phyloP scores from a whole-genome alignment of 1,140 invertebrate genomes.

The Adoxophyes honmai region DNA sequence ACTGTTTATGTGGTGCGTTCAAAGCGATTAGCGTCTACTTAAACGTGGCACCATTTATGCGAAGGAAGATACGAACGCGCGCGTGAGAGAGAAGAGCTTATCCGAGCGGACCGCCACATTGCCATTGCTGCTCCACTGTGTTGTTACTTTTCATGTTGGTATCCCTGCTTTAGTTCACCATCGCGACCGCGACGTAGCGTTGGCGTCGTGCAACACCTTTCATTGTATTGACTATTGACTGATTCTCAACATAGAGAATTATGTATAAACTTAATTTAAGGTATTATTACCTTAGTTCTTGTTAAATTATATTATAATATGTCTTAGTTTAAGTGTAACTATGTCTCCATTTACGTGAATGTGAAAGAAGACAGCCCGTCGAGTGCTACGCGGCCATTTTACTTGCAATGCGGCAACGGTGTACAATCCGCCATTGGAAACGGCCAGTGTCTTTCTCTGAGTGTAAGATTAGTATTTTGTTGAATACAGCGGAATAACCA shows the following conservation, averaged over 20 bases:
- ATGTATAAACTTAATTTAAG: slow-evolving; percentile 79
- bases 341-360: slow-evolving; percentile 73
- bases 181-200: slow-evolving; percentile 75
- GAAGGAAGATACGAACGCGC: slow-evolving; percentile 42
- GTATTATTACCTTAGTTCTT: slow-evolving; percentile 76
- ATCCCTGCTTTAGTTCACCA: slow-evolving; percentile 70
- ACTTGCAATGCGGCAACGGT: slow-evolving; percentile 83
- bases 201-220: slow-evolving; percentile 78
- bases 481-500: slow-evolving; percentile 66
- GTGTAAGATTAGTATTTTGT: slow-evolving; percentile 78
- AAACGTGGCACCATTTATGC: background rate
- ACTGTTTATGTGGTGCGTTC: background rate
- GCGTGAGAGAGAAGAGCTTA: slow-evolving; percentile 47
- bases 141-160: slow-evolving; percentile 59
- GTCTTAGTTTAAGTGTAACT: slow-evolving; percentile 73
- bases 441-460: slow-evolving; percentile 79
- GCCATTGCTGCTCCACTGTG: slow-evolving; percentile 70
- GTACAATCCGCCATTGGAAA: slow-evolving; percentile 84
- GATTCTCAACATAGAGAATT: slow-evolving; percentile 76
- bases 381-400: slow-evolving; percentile 82
- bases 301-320: slow-evolving; percentile 71
- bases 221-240: slow-evolving; percentile 81
- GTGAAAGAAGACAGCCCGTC: slow-evolving; percentile 72
- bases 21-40: background rate
- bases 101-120: slow-evolving; percentile 63